Percentiles rank a stretch among this genome's conserved stretches.
These are phyloP conservation scores for Brachirus orientalis DNA, from an alignment of 2,113 vertebrate genomes.

Conservation along the genomic window DNA sequence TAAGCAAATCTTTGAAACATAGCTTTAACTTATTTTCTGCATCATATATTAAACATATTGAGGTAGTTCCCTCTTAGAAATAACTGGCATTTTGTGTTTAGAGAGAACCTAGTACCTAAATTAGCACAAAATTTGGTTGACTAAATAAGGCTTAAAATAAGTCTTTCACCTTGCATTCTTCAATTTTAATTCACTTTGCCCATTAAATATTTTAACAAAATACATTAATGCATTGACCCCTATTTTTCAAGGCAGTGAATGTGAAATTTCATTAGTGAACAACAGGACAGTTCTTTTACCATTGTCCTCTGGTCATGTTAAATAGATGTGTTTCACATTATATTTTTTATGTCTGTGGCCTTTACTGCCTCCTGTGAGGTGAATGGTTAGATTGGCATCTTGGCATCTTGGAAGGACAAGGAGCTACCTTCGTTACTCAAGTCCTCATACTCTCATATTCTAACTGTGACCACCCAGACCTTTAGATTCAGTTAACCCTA, in stretches of 20 bases:
- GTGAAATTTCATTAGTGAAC: conserved; percentile 62
- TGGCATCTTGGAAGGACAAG: conserved; percentile 43
- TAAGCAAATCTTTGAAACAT: too few species aligned
- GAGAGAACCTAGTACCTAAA: too few species aligned
- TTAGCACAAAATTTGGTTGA: conserved; percentile 9
- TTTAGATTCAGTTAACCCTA: conserved; percentile 41
- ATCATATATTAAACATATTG: conserved; percentile 1
- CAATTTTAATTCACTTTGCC: conserved; percentile 13
- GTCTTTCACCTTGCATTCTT: conserved; percentile 36
- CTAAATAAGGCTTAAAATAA: conserved; percentile 11
- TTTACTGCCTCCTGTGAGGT: conserved; percentile 51
- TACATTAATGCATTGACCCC: conserved; percentile 19
- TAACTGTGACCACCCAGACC: conserved; percentile 34
- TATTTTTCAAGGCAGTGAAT: conserved; percentile 26
- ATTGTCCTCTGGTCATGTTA: conserved; percentile 54
- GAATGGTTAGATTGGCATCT: conserved; percentile 11
- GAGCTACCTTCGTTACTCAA: conserved; percentile 55
- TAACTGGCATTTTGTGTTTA: too few species aligned
- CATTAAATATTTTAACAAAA: conserved; percentile 44
- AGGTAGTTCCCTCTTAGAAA: neutral
- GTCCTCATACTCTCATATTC: conserved; percentile 44
- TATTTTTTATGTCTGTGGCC: conserved; percentile 55
- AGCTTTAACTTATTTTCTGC: too few species aligned
- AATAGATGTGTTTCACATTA: conserved; percentile 57
- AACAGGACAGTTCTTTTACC: conserved; percentile 31